Percentiles rank a stretch among this genome's conserved stretches.
phyloP scores from a whole-genome alignment of 1,140 invertebrate species.

The Drosophila sproati region DNA sequence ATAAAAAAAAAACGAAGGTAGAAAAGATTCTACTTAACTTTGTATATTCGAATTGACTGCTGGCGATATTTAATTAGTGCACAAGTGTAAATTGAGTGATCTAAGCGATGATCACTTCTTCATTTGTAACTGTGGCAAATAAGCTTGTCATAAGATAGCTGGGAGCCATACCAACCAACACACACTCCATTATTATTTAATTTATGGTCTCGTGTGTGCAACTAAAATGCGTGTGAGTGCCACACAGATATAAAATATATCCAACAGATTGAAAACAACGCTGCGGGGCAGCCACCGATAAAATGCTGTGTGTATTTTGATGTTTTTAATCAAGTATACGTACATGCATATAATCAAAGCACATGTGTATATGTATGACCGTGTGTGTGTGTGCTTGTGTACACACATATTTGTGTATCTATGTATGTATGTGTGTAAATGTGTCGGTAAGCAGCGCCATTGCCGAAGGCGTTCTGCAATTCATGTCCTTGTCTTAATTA shows the following conservation, averaged over 20 bases:
- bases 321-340: slow-evolving; percentile 56
- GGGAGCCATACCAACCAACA: slow-evolving; percentile 23
- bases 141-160: background rate
- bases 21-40: slow-evolving; percentile 37
- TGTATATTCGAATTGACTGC: slow-evolving; percentile 37
- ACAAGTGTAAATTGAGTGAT: slow-evolving; percentile 61
- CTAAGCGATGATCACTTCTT: slow-evolving; percentile 58
- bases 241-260: background rate
- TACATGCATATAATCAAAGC: slow-evolving; percentile 11
- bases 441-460: background rate
- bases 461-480: slow-evolving; percentile 8
- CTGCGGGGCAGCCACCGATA: slow-evolving; percentile 40
- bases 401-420: background rate
- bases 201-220: slow-evolving; percentile 41
- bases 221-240: slow-evolving; percentile 11
- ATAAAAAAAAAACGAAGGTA: background rate
- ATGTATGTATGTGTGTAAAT: background rate
- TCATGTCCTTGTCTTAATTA: slow-evolving; percentile 71
- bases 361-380: background rate
- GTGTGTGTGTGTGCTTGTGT: no score
- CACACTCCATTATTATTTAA: slow-evolving; percentile 53
- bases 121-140: slow-evolving; percentile 21
- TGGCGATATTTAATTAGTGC: slow-evolving; percentile 72
- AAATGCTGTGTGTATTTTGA: slow-evolving; percentile 42
- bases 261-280: slow-evolving; percentile 24